Evolutionary conservation across 2,113 vertebrate genomes (phyloP), one percentile per base, ranked within the genome.

Genomic region (Mesoclemmys tuberculata): DNA sequence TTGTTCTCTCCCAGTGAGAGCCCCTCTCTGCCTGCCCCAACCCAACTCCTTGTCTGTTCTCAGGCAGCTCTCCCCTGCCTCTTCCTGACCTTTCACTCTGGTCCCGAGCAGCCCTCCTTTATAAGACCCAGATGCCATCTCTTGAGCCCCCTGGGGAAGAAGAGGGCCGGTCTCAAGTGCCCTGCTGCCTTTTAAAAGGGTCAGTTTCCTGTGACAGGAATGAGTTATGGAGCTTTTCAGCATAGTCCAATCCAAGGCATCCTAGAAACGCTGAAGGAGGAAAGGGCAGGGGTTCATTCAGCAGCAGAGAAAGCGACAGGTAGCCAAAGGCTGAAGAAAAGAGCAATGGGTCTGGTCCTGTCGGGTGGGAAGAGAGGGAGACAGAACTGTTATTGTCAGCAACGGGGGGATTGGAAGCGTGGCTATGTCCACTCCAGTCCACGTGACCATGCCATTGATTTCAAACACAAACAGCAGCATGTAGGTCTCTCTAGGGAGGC

Each of bases 211-310:
- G 18, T 10, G 64, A 68, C 18, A n/a, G 64, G 52, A 82, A 88
- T 0, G 0, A 14, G 80, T 61, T 52, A 35, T 0, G 0, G 44
- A 38, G 55, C 18, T 0, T 22, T 71, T 27, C 83, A 75, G 71
- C 26, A 75, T 14, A 75, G 71, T 44, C 41, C 41, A 44, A 44
- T 75, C 41, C 79, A 35, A 56, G 35, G 61, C 90, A 68, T 3
- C 46, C 77, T 27, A 61, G 91, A 52, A 54, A 86, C 2, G 18
- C 14, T n/a, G 55, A 90, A 80, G 87, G 83, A 95, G 78, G 54
- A 61, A 54, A 0, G 0, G 1, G 19, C 12, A 14, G 29, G 52
- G 19, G 22, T 44, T 48, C 26, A 82, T 35, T 86, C 6, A 91
- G 27, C 89, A 95, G 85, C 75, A 94, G 64, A 91, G 29, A 41